phyloP scores from a whole-genome alignment of 1,140 invertebrate genomes.

The Saxidomus purpurata region DNA sequence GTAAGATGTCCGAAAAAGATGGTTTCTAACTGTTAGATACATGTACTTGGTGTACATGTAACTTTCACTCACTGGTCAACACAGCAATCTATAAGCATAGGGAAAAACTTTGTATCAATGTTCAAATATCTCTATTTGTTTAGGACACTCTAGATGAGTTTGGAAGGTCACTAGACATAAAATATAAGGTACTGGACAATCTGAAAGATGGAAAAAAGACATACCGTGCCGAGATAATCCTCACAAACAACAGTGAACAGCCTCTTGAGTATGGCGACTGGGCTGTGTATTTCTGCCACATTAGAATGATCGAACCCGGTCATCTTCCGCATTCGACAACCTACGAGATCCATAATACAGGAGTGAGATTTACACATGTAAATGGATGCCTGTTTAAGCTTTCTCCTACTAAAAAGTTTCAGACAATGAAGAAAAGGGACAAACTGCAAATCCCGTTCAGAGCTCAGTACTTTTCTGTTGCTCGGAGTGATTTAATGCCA shows the following conservation, averaged over 20 bases:
- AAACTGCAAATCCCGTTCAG: constrained; percentile 68
- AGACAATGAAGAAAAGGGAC: constrained; percentile 70
- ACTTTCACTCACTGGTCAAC: no score
- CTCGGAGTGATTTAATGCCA: constrained; percentile 73
- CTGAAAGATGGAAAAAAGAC: constrained; percentile 67
- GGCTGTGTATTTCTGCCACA: constrained; percentile 79
- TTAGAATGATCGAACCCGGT: constrained; percentile 76
- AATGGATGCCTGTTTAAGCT: constrained; percentile 77
- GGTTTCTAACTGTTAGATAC: no score
- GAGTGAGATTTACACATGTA: constrained; percentile 73
- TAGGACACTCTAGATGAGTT: constrained; percentile 42
- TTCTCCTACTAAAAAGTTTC: constrained; percentile 72
- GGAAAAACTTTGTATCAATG: no score
- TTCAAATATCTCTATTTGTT: no score
- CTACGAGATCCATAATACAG: constrained; percentile 57
- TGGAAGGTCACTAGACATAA: constrained; percentile 27
- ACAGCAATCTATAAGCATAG: no score
- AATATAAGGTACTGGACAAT: constrained; percentile 75
- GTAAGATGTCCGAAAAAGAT: no score
- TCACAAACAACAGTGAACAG: constrained; percentile 76
- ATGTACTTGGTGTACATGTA: no score
- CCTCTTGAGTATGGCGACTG: constrained; percentile 70
- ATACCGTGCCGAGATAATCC: constrained; percentile 71
- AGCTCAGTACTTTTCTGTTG: constrained; percentile 77
- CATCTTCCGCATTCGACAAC: constrained; percentile 68